Percentiles rank a stretch among this genome's conserved stretches.
Conservation (phyloP, 2,797 vertebrate species). For the Diplodus sargus region DNA sequence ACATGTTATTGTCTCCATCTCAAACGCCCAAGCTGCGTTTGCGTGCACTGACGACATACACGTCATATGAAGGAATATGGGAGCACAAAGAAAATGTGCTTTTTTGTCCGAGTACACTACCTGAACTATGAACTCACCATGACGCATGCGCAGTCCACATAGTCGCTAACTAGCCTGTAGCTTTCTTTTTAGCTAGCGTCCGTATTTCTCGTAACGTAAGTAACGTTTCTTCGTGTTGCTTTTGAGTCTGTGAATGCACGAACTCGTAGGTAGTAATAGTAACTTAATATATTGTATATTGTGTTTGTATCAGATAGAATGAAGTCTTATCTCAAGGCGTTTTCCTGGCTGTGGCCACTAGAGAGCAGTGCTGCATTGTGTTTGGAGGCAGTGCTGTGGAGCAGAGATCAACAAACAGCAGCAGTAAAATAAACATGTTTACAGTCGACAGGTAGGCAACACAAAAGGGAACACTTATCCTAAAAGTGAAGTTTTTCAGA, state of each 20-base stretch:
- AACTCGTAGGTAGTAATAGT: background rate
- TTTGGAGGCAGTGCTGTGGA: background rate
- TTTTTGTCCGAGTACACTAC: background rate
- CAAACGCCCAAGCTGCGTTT: background rate
- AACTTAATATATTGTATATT: too few relatives aligned
- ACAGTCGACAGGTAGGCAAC: background rate
- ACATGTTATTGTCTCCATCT: background rate
- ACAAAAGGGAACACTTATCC: background rate
- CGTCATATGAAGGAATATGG: background rate
- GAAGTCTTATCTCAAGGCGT: background rate
- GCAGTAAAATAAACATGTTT: slow-evolving; percentile 6
- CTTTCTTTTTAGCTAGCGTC: background rate
- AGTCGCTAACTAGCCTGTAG: background rate
- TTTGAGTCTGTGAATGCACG: background rate
- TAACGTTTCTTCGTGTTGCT: background rate
- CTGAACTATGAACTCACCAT: background rate
- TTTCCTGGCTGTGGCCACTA: slow-evolving; percentile 28
- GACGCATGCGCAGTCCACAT: background rate
- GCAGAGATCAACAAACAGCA: background rate
- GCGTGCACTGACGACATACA: background rate
- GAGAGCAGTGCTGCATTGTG: slow-evolving; percentile 53
- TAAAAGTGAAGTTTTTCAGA: slow-evolving; percentile 11
- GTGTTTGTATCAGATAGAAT: too few relatives aligned
- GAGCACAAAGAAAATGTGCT: background rate
- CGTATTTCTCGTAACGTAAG: background rate